Evolutionary conservation across 2,797 vertebrate genomes (phyloP), one percentile per base, ranked within the genome.

Genomic region (Capromys pilorides): DNA sequence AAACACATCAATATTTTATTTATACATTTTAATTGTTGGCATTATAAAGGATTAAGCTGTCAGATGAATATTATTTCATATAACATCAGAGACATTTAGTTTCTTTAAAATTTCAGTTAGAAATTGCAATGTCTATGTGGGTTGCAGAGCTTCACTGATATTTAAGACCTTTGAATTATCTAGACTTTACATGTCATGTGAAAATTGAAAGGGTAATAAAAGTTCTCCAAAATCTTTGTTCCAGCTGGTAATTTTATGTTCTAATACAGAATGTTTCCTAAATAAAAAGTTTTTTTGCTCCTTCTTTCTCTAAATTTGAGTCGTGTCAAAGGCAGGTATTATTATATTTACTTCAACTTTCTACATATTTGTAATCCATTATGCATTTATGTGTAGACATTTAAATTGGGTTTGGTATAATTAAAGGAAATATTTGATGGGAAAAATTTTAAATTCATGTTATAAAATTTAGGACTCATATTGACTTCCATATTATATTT

Each of bases 401-500:
- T 92, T 91, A 62, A 71, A 69, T 93, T 95, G 91, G 24, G 16
- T 36, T 90, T 73, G 93, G 39, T 12, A 2, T 92, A 82, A 82
- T 64, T 88, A 81, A n/a, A 78, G 36, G 33, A 87, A 92, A 78
- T 18, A 62, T 90, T 91, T 84, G 0, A 45, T 80, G 86, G 73
- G 62, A 91, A 2, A 92, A 41, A 22, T 91, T 95, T 85, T 92
- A n/a, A 66, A 83, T 77, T 59, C 36, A 54, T 45, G 5, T 78
- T 90, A 39, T 16, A 88, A 93, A 88, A 88, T 83, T 73, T 81
- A 91, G 41, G 85, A 31, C 45, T 73, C 91, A 14, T 14, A n/a
- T 80, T 93, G 33, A 75, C 67, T 87, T 83, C 95, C 45, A 86
- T 89, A 31, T 86, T 95, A 24, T 94, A 81, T 81, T 86, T 93